Evolutionary conservation across 2,888 invertebrate genomes (phyloP).

Genomic region (Eristalis arbustorum): DNA sequence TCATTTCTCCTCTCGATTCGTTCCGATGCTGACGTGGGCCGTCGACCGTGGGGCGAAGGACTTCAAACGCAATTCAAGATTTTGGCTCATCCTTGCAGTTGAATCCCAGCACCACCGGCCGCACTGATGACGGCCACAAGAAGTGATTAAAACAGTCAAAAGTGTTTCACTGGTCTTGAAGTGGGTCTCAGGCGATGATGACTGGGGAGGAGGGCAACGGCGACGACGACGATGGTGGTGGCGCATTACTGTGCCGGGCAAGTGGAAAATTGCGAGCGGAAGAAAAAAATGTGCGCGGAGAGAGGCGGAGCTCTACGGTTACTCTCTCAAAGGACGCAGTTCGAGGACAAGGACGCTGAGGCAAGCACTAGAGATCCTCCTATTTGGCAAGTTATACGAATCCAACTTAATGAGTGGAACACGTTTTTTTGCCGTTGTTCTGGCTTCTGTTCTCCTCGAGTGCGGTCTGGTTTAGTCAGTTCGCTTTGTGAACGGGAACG

Average conservation of each 20-base stretch:
- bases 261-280: constrained; percentile 10
- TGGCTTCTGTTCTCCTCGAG: not conserved
- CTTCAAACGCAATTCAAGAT: constrained; percentile 51
- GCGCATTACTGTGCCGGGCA: not conserved
- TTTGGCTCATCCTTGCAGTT: constrained; percentile 45
- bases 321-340: constrained; percentile 25
- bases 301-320: constrained; percentile 26
- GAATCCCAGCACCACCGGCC: not conserved
- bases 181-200: not conserved
- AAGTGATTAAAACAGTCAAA: constrained; percentile 38
- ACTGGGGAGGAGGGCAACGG: not conserved
- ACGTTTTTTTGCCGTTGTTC: constrained; percentile 1
- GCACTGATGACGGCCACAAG: constrained; percentile 19
- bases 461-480: constrained; percentile 11
- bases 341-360: constrained; percentile 36
- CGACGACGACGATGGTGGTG: too few relatives aligned
- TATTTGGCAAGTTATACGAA: constrained; percentile 48
- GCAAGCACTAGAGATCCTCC: constrained; percentile 15
- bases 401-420: constrained; percentile 33
- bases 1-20: constrained; percentile 30
- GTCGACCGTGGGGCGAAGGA: not conserved
- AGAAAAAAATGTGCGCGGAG: not conserved
- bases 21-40: constrained; percentile 32
- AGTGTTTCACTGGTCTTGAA: constrained; percentile 22
- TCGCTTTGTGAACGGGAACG: constrained; percentile 5